These are phyloP conservation scores for Rhynchomys soricoides DNA, from an alignment of 2,113 vertebrate species.

Conservation along the genomic window DNA sequence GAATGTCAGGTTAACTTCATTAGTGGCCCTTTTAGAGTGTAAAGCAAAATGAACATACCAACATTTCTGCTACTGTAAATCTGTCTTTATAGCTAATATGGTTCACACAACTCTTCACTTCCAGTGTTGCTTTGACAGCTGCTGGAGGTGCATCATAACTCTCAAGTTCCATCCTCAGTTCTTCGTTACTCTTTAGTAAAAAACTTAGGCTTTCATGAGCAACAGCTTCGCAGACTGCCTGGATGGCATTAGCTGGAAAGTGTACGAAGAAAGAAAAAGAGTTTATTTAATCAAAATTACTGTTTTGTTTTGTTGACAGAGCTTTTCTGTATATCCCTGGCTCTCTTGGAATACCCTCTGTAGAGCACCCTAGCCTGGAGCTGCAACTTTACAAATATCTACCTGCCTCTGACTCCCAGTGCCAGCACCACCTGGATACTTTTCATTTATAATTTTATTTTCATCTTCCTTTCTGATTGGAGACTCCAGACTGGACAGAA, in stretches of 20 bases:
- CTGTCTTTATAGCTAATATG: accelerated
- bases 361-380: not conserved
- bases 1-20: not conserved
- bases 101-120: not conserved
- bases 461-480: no score
- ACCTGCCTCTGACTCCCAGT: not conserved
- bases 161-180: accelerated
- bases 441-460: no score
- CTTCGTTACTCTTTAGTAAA: accelerated
- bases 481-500: not conserved
- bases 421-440: not conserved
- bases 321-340: not conserved
- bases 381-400: not conserved
- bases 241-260: not conserved
- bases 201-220: accelerated
- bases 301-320: not conserved
- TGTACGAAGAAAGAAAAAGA: not conserved
- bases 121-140: not conserved
- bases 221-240: accelerated
- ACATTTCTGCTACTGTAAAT: accelerated
- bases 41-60: slow-evolving; percentile 43
- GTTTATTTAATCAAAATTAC: not conserved
- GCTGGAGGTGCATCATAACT: accelerated
- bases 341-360: not conserved
- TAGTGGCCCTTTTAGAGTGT: not conserved